Evolutionary conservation across 1,140 invertebrate species (phyloP).

Genomic region (Antheraea pernyi): DNA sequence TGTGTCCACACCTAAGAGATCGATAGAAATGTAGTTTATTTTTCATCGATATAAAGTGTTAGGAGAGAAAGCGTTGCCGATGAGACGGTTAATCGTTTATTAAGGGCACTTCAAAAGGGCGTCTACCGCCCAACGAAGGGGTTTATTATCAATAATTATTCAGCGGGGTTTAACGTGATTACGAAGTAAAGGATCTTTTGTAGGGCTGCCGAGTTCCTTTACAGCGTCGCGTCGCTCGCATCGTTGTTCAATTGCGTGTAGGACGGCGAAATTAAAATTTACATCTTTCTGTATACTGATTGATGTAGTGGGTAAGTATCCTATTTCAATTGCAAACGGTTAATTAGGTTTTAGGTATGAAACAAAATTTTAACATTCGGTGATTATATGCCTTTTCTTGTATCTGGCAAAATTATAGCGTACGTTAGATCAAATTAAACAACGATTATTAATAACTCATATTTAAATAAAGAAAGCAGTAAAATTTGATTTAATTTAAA

Average conservation of each 20-base stretch:
- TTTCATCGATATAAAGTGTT: not conserved
- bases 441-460: too few relatives aligned
- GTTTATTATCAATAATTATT: conserved; percentile 41
- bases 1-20: too few relatives aligned
- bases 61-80: conserved; percentile 8
- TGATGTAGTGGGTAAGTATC: too few relatives aligned
- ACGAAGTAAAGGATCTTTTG: conserved; percentile 14
- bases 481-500: too few relatives aligned
- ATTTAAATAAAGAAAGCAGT: too few relatives aligned
- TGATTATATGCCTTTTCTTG: too few relatives aligned
- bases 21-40: too few relatives aligned
- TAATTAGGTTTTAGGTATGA: too few relatives aligned
- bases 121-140: conserved; percentile 15
- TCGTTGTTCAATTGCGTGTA: not conserved
- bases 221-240: not conserved
- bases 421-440: too few relatives aligned
- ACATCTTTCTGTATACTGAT: not conserved
- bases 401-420: too few relatives aligned
- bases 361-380: too few relatives aligned
- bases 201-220: conserved; percentile 7
- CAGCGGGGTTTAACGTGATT: conserved; percentile 27
- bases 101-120: conserved; percentile 29
- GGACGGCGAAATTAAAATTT: not conserved
- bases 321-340: too few relatives aligned
- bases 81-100: conserved; percentile 29